A percentile compares a stretch with the other conserved stretches of the same genome.
Evolutionary conservation across 2,113 vertebrate genomes (phyloP).

Genomic region (Sorex araneus): DNA sequence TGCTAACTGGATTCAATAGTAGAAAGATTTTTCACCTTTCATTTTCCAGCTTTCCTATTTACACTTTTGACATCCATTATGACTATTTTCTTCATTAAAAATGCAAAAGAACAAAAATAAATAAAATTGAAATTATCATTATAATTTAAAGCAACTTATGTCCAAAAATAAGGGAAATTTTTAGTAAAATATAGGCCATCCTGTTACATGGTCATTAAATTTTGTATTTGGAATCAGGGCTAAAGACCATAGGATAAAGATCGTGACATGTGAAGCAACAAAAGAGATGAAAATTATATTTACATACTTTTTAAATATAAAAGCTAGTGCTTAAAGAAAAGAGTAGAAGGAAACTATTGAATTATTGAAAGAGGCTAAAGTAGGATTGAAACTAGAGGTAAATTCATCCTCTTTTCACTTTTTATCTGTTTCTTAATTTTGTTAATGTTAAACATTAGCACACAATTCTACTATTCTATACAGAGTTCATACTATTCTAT

Average conservation of each 20-base stretch:
- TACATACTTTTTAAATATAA: no score
- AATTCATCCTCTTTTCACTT: no score
- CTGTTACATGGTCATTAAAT: conserved; percentile 1
- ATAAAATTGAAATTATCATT: conserved; percentile 35
- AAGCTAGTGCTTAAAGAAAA: no score
- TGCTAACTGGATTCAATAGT: background rate
- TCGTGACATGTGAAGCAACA: no score
- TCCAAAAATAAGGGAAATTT: conserved; percentile 55
- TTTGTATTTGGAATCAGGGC: conserved; percentile 41
- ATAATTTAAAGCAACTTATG: conserved; percentile 32
- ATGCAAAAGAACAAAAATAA: conserved; percentile 12
- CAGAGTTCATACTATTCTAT: no score
- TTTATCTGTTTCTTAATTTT: no score
- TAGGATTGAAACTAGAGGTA: no score
- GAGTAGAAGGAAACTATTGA: no score
- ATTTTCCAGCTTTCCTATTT: conserved; percentile 7
- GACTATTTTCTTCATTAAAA: conserved; percentile 50
- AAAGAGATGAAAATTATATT: no score
- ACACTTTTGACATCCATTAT: background rate
- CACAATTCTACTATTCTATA: no score
- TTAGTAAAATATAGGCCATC: conserved; percentile 18
- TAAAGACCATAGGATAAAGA: conserved; percentile 7
- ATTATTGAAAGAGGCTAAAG: no score
- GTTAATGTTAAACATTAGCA: no score
- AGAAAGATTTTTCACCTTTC: conserved; percentile 4